Evolutionary conservation across 1,140 invertebrate species (phyloP).

Genomic region (Eupristina koningsbergeri): DNA sequence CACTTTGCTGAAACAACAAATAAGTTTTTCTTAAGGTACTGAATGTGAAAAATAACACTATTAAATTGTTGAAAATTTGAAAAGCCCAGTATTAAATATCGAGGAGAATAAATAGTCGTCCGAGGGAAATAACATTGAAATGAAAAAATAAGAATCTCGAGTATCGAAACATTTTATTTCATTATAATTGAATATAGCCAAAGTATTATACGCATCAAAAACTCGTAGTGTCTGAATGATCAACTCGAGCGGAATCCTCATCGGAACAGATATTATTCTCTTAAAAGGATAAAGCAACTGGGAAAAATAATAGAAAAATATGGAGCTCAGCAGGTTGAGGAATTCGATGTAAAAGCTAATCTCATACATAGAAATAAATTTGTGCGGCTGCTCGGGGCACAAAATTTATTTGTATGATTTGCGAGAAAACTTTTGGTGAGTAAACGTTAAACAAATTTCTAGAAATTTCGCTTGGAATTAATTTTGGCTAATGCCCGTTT

Average conservation of each 20-base stretch:
- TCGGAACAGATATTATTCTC: not conserved
- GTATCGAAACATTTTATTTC: not conserved
- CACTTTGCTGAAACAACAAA: not conserved
- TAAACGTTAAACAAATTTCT: not conserved
- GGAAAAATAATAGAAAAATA: not conserved
- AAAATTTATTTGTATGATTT: not conserved
- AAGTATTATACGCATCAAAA: not conserved
- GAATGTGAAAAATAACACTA: not conserved
- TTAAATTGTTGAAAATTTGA: not conserved
- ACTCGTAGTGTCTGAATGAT: not conserved
- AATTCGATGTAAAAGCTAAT: constrained; percentile 2
- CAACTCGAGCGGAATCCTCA: not conserved
- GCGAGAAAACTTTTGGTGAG: not conserved
- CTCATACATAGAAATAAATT: not conserved
- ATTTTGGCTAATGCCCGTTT: not conserved
- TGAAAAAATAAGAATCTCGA: not conserved
- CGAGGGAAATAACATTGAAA: not conserved
- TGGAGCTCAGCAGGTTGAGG: not conserved
- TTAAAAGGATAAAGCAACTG: not conserved
- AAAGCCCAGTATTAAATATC: not conserved
- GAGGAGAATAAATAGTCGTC: no score
- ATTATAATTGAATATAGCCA: not conserved
- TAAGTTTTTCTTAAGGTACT: not conserved
- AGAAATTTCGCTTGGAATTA: not conserved
- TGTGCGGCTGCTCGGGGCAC: not conserved